These are phyloP conservation scores for Leptinotarsa tumamoca DNA, from an alignment of 2,888 invertebrate species.

Conservation along the genomic window DNA sequence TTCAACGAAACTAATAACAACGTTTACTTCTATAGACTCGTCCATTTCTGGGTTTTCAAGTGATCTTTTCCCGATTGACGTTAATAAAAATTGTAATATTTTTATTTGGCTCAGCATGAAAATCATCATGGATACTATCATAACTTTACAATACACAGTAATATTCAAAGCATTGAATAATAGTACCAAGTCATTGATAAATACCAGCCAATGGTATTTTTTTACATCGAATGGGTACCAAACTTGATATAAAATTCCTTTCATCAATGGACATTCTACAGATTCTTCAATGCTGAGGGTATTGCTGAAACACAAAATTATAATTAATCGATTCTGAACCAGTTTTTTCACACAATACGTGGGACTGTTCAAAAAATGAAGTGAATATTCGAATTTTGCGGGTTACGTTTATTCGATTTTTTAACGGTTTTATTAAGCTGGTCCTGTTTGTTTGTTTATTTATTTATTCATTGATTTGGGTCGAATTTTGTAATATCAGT, in stretches of 20 bases:
- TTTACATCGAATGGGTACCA: conserved; percentile 14
- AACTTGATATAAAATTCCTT: conserved; percentile 3
- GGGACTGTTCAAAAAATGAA: too few species aligned
- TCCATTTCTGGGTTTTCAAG: neutral
- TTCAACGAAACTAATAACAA: neutral
- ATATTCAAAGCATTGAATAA: conserved; percentile 9
- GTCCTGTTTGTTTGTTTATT: too few species aligned
- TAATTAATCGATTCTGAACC: too few species aligned
- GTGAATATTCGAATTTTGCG: too few species aligned
- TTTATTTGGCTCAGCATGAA: conserved; percentile 11
- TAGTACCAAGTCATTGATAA: neutral
- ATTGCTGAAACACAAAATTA: neutral
- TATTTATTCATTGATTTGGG: too few species aligned
- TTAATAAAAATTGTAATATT: neutral
- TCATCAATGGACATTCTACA: conserved; percentile 1
- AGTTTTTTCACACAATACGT: too few species aligned
- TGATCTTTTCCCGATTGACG: neutral
- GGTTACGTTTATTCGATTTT: too few species aligned
- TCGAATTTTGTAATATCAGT: too few species aligned
- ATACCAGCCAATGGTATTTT: neutral
- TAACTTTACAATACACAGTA: conserved; percentile 10
- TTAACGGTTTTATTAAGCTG: too few species aligned
- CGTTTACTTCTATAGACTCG: neutral
- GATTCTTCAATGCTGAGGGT: neutral
- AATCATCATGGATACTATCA: conserved; percentile 11